Percentiles rank a stretch among this genome's conserved stretches.
Conservation (phyloP, 2,888 invertebrate species). For the Drosophila melanosoma region DNA sequence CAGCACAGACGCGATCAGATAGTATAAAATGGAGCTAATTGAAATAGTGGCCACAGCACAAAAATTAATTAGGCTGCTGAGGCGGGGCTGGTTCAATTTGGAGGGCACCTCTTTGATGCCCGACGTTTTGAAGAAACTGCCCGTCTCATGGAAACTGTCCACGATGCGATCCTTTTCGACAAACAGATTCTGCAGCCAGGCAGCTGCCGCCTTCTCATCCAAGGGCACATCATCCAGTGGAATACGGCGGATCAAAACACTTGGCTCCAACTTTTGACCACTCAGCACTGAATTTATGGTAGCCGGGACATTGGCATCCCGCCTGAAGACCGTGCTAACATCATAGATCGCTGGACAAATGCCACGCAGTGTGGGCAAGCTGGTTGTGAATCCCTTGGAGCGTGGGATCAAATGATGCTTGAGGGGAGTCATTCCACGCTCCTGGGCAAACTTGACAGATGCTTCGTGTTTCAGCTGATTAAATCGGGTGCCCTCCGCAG, state of each 20-base stretch:
- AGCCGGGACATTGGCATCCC: conserved; percentile 86
- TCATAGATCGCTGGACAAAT: conserved; percentile 94
- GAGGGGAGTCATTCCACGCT: conserved; percentile 92
- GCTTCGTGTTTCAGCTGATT: conserved; percentile 94
- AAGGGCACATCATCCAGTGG: conserved; percentile 92
- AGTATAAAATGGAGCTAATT: conserved; percentile 38
- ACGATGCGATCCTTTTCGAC: conserved; percentile 89
- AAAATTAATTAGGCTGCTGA: conserved; percentile 89
- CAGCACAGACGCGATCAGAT: conserved; percentile 46
- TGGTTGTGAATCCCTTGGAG: conserved; percentile 96
- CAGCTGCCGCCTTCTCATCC: conserved; percentile 89
- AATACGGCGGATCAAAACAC: conserved; percentile 92
- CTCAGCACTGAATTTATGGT: conserved; percentile 90
- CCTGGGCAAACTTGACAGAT: conserved; percentile 93
- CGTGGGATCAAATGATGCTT: conserved; percentile 97
- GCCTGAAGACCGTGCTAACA: conserved; percentile 90
- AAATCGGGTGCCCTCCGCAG: conserved; percentile 97
- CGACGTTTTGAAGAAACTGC: conserved; percentile 92
- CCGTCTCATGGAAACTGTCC: conserved; percentile 85
- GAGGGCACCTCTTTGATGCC: conserved; percentile 88
- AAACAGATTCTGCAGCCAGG: conserved; percentile 93
- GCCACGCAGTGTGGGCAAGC: conserved; percentile 91
- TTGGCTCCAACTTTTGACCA: conserved; percentile 90
- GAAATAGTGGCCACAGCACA: conserved; percentile 86
- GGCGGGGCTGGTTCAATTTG: conserved; percentile 87